A percentile compares a stretch with the other conserved stretches of the same genome.
phyloP scores from a whole-genome alignment of 2,888 invertebrate genomes.

The Ormyrus labotus region DNA sequence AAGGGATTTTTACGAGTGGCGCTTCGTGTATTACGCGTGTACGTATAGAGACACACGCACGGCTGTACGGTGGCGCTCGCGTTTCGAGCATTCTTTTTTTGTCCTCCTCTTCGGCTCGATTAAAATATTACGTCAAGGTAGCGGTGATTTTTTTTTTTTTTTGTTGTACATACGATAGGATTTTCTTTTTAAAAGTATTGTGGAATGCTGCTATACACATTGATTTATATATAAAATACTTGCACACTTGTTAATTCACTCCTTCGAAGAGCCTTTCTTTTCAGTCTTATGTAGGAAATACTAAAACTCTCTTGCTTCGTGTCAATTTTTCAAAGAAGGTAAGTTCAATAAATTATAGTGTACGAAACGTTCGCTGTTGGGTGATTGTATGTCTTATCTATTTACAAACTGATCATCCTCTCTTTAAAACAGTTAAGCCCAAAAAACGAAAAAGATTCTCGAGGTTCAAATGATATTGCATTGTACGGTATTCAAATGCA shows the following conservation, averaged over 20 bases:
- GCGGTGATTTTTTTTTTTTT: not conserved
- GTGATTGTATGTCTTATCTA: not conserved
- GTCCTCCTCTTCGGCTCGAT: slow-evolving; percentile 16
- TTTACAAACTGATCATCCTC: slow-evolving; percentile 15
- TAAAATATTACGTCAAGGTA: slow-evolving; percentile 12
- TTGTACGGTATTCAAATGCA: not conserved
- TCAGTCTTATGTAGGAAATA: slow-evolving; percentile 54
- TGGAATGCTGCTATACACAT: slow-evolving; percentile 39
- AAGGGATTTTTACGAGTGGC: slow-evolving; percentile 39
- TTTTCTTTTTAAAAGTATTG: not conserved
- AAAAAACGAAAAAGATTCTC: not conserved
- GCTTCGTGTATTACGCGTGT: not conserved
- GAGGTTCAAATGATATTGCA: too few species aligned
- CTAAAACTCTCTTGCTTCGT: slow-evolving; percentile 15
- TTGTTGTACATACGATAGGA: not conserved
- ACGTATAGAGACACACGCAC: not conserved
- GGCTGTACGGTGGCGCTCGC: not conserved
- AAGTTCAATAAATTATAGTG: slow-evolving; percentile 16
- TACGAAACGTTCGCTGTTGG: slow-evolving; percentile 12
- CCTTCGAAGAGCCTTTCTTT: slow-evolving; percentile 7
- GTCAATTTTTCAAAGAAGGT: not conserved
- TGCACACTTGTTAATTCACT: slow-evolving; percentile 28
- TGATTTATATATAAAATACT: slow-evolving; percentile 6
- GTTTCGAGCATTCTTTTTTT: slow-evolving; percentile 23
- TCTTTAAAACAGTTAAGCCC: slow-evolving; percentile 1